Percentiles rank a stretch among this genome's conserved stretches.
phyloP scores from a whole-genome alignment of 1,140 invertebrate genomes.

The Lamellibrachia luymesi region DNA sequence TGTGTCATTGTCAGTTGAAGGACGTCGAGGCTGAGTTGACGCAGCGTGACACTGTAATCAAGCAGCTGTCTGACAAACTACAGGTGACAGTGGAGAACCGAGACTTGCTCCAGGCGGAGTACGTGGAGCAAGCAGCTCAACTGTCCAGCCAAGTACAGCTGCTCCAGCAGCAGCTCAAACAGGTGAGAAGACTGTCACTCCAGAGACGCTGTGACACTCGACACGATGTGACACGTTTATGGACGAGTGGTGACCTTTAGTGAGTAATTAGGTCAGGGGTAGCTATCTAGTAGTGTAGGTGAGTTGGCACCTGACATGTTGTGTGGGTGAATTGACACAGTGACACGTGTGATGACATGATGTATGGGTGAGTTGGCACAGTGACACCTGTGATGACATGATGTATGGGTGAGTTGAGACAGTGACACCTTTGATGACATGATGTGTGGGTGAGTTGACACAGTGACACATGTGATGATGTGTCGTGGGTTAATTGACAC shows the following conservation, averaged over 20 bases:
- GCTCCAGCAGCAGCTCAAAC: conserved; percentile 29
- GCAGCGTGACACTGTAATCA: conserved; percentile 22
- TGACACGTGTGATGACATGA: not conserved
- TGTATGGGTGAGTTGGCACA: not conserved
- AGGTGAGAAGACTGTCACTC: conserved; percentile 16
- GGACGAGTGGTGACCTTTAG: not conserved
- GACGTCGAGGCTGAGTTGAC: conserved; percentile 27
- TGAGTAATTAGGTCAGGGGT: not conserved
- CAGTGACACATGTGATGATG: too few species aligned
- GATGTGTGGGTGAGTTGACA: not conserved
- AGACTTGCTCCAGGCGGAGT: conserved; percentile 28
- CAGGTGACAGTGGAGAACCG: conserved; percentile 27
- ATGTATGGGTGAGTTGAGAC: not conserved
- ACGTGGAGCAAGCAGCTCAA: conserved; percentile 20
- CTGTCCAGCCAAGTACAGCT: conserved; percentile 24
- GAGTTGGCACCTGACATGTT: not conserved
- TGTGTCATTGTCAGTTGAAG: conserved; percentile 21
- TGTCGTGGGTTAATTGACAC: not conserved
- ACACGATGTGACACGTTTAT: conserved; percentile 12
- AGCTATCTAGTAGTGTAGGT: not conserved
- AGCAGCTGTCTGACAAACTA: conserved; percentile 23
- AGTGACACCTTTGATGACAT: not conserved
- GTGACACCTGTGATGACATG: not conserved
- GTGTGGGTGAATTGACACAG: not conserved
- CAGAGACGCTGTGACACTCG: not conserved